Conservation (phyloP, 2,113 vertebrate genomes). For the Hemicordylus capensis region DNA sequence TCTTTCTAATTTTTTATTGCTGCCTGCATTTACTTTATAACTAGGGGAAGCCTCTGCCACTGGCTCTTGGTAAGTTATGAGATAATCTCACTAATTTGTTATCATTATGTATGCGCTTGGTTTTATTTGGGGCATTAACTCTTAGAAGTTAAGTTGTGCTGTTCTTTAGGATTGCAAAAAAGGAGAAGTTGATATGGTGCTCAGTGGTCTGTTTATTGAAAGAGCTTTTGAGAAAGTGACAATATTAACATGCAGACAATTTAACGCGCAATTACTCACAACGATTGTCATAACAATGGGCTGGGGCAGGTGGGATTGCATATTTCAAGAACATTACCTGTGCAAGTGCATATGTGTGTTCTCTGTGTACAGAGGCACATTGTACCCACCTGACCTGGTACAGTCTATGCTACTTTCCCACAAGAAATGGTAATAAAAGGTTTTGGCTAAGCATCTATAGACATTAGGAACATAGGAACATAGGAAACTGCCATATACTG, state of each 20-base stretch:
- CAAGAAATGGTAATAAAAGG: too few species aligned
- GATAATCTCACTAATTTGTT: slow-evolving; percentile 19
- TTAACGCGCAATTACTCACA: not conserved
- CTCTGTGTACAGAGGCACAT: too few species aligned
- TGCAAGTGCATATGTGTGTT: too few species aligned
- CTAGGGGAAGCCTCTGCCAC: not conserved
- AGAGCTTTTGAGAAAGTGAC: slow-evolving; percentile 41
- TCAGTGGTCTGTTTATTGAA: slow-evolving; percentile 30
- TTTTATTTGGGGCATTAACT: not conserved
- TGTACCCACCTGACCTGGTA: too few species aligned
- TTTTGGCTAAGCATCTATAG: too few species aligned
- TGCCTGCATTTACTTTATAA: slow-evolving; percentile 21
- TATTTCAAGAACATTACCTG: too few species aligned
- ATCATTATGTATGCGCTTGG: not conserved
- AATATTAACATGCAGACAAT: not conserved
- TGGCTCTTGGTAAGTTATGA: slow-evolving; percentile 23
- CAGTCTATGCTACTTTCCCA: too few species aligned
- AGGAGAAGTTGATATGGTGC: slow-evolving; percentile 3
- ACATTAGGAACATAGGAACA: too few species aligned
- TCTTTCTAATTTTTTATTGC: slow-evolving; percentile 3
- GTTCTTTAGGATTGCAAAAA: not conserved
- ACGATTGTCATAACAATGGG: too few species aligned
- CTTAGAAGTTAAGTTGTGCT: not conserved
- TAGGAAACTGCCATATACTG: too few species aligned
- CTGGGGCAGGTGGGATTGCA: too few species aligned